A percentile compares a stretch with the other conserved stretches of the same genome.
phyloP scores from a whole-genome alignment of 1,140 invertebrate genomes.

The Kradibia gibbosae region DNA sequence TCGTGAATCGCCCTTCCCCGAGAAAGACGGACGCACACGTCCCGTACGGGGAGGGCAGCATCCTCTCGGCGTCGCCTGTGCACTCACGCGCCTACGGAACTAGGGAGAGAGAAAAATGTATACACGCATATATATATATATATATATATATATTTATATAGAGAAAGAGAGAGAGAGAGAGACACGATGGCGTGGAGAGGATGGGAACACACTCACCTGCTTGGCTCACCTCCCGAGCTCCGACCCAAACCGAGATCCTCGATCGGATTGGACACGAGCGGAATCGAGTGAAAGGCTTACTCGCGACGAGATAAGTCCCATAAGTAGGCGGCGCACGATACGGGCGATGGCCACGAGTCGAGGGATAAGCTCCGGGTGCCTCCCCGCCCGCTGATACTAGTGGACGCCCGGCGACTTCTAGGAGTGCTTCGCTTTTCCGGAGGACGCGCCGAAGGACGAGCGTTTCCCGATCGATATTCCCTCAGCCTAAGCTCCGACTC shows the following conservation, averaged over 20 bases:
- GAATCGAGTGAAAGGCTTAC: conserved; percentile 45
- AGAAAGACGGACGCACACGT: background rate
- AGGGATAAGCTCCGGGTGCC: conserved; percentile 45
- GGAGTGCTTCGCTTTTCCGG: background rate
- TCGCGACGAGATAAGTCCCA: conserved; percentile 62
- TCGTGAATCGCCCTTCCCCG: background rate
- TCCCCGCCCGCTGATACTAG: no score
- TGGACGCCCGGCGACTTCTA: no score
- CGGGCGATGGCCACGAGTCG: conserved; percentile 64
- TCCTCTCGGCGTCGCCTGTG: background rate
- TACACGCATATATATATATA: no score
- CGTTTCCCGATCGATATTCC: conserved; percentile 56
- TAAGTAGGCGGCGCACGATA: conserved; percentile 68
- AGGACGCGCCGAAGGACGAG: conserved; percentile 50
- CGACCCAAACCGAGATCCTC: conserved; percentile 14
- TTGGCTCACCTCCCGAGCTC: background rate
- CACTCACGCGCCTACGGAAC: background rate
- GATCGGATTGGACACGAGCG: conserved; percentile 42
- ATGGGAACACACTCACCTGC: conserved; percentile 1
- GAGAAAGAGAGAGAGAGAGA: no score
- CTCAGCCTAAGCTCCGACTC: no score
- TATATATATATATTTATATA: no score
- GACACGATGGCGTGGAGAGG: no score
- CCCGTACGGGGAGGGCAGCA: background rate
- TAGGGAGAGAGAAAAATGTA: no score